Evolutionary conservation across 2,797 vertebrate genomes (phyloP).

Genomic region (Molossus molossus): DNA sequence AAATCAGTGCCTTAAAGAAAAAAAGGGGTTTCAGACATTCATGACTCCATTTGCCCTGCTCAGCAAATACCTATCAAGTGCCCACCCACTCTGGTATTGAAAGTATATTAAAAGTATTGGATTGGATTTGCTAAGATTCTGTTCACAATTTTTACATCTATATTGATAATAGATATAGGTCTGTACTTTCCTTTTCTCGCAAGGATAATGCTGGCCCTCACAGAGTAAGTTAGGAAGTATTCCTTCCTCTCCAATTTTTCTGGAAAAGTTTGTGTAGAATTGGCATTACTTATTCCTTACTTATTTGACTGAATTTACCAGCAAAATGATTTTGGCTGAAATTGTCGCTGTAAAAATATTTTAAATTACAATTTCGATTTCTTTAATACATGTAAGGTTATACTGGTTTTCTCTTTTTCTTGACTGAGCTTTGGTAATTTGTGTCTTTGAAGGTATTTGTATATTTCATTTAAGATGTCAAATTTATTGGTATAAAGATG

Average conservation of each 20-base stretch:
- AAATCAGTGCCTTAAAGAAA: neutral
- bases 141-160: slow-evolving; percentile 44
- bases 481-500: neutral
- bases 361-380: slow-evolving; percentile 31
- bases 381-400: neutral
- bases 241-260: neutral
- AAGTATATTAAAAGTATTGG: neutral
- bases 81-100: neutral
- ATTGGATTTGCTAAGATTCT: slow-evolving; percentile 15
- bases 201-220: neutral
- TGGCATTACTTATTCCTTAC: neutral
- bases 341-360: neutral
- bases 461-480: neutral
- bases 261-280: neutral
- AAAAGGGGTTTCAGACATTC: neutral
- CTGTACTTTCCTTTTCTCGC: neutral
- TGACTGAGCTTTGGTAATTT: neutral
- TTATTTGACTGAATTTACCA: slow-evolving; percentile 54
- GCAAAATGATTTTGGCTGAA: neutral
- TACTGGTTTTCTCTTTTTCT: slow-evolving; percentile 1
- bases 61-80: neutral
- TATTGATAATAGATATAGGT: neutral
- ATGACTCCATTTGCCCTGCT: neutral
- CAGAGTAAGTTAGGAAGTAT: neutral
- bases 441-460: neutral